Evolutionary conservation across 1,140 invertebrate genomes (phyloP).

Genomic region (Drosophila willistoni): DNA sequence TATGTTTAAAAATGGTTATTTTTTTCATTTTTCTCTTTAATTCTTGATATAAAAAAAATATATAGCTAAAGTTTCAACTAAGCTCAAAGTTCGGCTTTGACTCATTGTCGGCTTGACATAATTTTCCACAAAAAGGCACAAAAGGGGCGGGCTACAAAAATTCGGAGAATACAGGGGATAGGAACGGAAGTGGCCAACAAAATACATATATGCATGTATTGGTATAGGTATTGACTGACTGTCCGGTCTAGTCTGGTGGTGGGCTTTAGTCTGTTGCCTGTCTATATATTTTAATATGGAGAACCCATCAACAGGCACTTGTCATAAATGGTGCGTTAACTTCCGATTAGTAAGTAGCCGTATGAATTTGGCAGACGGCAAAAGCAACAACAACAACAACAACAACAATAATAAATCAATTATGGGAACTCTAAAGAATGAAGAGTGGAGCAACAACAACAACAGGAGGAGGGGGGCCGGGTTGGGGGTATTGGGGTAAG

Average conservation of each 20-base stretch:
- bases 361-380: conserved; percentile 21
- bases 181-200: conserved; percentile 9
- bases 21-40: too few relatives aligned
- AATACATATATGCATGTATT: background rate
- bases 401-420: conserved; percentile 32
- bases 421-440: conserved; percentile 5
- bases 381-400: background rate
- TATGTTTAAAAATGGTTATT: too few relatives aligned
- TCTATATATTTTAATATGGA: conserved; percentile 68
- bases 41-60: too few relatives aligned
- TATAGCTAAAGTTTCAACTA: too few relatives aligned
- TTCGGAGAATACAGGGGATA: background rate
- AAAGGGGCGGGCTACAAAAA: background rate
- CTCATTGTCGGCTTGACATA: conserved; percentile 1
- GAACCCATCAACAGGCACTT: conserved; percentile 60
- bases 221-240: background rate
- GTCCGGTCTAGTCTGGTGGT: conserved; percentile 3
- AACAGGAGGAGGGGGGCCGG: background rate
- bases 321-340: conserved; percentile 68
- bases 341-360: conserved; percentile 54
- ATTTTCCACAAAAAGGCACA: background rate
- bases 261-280: background rate
- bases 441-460: background rate
- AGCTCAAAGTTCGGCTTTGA: background rate
- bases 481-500: background rate